Evolutionary conservation across 2,888 invertebrate species (phyloP).

Genomic region (Drosophila flavopinicola): DNA sequence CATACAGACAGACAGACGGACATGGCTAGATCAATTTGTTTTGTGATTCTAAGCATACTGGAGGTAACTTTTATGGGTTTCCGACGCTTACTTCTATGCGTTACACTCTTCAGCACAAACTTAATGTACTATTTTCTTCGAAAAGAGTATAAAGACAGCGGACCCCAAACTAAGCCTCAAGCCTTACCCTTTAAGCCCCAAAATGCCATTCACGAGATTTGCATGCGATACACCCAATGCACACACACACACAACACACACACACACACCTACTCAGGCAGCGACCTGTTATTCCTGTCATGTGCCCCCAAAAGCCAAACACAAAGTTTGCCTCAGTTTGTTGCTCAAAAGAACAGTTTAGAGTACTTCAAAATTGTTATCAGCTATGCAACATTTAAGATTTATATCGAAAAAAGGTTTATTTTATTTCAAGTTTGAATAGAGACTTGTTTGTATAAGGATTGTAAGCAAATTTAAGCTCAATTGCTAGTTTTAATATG

Average conservation of each 20-base stretch:
- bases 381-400: background rate
- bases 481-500: too few species aligned
- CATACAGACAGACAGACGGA: too few species aligned
- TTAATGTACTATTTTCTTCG: too few species aligned
- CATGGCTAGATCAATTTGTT: too few species aligned
- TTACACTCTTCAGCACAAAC: too few species aligned
- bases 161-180: conserved; percentile 4
- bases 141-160: background rate
- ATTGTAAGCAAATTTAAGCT: too few species aligned
- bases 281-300: conserved; percentile 20
- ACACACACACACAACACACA: conserved; percentile 5
- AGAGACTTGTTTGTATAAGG: too few species aligned
- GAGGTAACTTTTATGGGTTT: too few species aligned
- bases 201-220: conserved; percentile 56
- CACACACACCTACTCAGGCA: background rate
- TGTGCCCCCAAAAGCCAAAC: conserved; percentile 21
- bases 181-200: conserved; percentile 47
- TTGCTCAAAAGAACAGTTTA: background rate
- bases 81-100: too few species aligned
- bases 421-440: too few species aligned
- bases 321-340: conserved; percentile 6
- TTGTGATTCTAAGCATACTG: too few species aligned
- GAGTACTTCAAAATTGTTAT: conserved; percentile 2
- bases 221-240: conserved; percentile 22
- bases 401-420: background rate